Base-by-base conservation (phyloP, 2,888 invertebrate species). In the Agelastica alni region DNA sequence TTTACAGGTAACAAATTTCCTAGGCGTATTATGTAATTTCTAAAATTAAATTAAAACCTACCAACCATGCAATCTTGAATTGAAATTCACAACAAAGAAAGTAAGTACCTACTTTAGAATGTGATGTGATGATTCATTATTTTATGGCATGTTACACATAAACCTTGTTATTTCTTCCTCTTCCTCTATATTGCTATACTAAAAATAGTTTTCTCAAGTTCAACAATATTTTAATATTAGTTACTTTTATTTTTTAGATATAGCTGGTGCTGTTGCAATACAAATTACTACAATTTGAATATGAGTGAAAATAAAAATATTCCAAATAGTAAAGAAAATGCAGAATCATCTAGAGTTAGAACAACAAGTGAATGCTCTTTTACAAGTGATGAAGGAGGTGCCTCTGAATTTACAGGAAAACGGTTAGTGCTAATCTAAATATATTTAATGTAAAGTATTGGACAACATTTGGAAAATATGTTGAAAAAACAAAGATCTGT, bases 301-400 rank as follows among this genome's bases (percentile, higher is more conserved):
- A 59, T 65, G 55, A 60, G 61, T 47, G 53, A 63, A 43, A 45
- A 62, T 13, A 60, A 62, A 49, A 62, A 61, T 26, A 54, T 54
- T 34, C 39, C 60, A 30, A 61, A 60, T 54, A 36, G n/a, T 3
- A 69, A 70, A 5, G 66, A 67, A 49, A 65, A 70, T 30, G 60
- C 60, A 13, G 62, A 58, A 26, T 60, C 45, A 31, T 63, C 73
- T 32, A 70, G 75, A 54, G 61, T 70, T 20, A 65, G 77, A 57
- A 72, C 72, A n/a, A 70, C 73, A 52, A 76, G 76, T 62, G 76
- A 76, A 59, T 73, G 73, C 61, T 76, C 76, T 4, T 59, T 60
- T 45, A 67, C 68, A 10, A 75, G 75, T 60, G 77, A 76, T 37
- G 76, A 77, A 65, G 75, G 71, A 16, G n/a, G n/a, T n/a, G 58